Evolutionary conservation across 1,140 invertebrate genomes (phyloP).

Genomic region (Cephus cinctus): DNA sequence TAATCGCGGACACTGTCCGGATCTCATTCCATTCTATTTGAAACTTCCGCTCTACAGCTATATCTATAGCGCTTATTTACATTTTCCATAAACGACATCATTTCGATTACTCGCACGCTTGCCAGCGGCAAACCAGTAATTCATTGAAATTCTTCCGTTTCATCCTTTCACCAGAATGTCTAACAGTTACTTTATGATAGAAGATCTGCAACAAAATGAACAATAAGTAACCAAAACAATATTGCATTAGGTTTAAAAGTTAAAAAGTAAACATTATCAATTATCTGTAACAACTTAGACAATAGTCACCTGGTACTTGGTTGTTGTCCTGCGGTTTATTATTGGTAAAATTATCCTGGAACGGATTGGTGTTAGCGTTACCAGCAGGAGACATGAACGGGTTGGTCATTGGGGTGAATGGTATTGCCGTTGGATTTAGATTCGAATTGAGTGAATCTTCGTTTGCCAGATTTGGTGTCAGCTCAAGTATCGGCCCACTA

Average conservation of each 20-base stretch:
- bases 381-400: conserved; percentile 39
- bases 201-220: conserved; percentile 45
- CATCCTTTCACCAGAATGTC: conserved; percentile 26
- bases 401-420: conserved; percentile 50
- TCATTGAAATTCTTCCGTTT: conserved; percentile 19
- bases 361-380: conserved; percentile 50
- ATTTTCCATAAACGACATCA: neutral
- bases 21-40: conserved; percentile 22
- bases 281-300: conserved; percentile 9
- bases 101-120: conserved; percentile 11
- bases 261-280: too few relatives aligned
- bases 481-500: conserved; percentile 51
- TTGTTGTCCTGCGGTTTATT: conserved; percentile 50
- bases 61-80: conserved; percentile 16
- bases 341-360: conserved; percentile 50
- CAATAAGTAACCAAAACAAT: conserved; percentile 2
- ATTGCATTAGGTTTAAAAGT: neutral
- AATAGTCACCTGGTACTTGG: conserved; percentile 51
- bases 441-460: conserved; percentile 54
- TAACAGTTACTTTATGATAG: conserved; percentile 45
- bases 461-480: conserved; percentile 47
- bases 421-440: conserved; percentile 48
- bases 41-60: conserved; percentile 25
- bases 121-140: conserved; percentile 31
- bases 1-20: neutral